Percentiles rank a stretch among this genome's conserved stretches.
Evolutionary conservation across 2,888 invertebrate genomes (phyloP).

Genomic region (Agrotis ipsilon): DNA sequence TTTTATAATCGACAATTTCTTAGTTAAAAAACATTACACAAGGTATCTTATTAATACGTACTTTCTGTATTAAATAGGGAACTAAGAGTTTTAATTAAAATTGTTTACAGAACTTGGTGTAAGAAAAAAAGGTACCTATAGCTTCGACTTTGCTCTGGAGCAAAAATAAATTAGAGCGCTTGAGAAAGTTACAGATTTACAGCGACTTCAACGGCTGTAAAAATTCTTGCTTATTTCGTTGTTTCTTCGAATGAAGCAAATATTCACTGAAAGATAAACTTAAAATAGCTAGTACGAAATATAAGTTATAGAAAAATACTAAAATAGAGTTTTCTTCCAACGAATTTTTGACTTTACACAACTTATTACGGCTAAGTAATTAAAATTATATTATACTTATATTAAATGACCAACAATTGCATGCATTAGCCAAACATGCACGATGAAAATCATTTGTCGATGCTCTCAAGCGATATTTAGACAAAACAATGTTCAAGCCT

Average conservation of each 20-base stretch:
- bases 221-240: constrained; percentile 20
- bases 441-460: too few species aligned
- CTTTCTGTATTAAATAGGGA: not conserved
- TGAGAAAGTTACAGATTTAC: constrained; percentile 39
- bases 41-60: not conserved
- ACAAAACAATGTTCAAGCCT: too few species aligned
- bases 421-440: too few species aligned
- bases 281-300: too few species aligned
- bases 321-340: too few species aligned
- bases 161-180: constrained; percentile 35
- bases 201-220: constrained; percentile 19
- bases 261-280: not conserved
- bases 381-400: too few species aligned
- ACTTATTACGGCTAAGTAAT: too few species aligned
- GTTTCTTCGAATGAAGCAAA: not conserved
- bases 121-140: constrained; percentile 15
- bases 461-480: too few species aligned
- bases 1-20: too few species aligned
- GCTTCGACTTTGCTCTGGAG: constrained; percentile 2
- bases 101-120: constrained; percentile 30
- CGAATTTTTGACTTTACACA: too few species aligned
- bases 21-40: not conserved
- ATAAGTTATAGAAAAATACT: too few species aligned
- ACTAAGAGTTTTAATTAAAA: constrained; percentile 44
- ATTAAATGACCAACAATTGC: too few species aligned